Conservation (phyloP, 2,888 invertebrate genomes). For the Polyommatus icarus region DNA sequence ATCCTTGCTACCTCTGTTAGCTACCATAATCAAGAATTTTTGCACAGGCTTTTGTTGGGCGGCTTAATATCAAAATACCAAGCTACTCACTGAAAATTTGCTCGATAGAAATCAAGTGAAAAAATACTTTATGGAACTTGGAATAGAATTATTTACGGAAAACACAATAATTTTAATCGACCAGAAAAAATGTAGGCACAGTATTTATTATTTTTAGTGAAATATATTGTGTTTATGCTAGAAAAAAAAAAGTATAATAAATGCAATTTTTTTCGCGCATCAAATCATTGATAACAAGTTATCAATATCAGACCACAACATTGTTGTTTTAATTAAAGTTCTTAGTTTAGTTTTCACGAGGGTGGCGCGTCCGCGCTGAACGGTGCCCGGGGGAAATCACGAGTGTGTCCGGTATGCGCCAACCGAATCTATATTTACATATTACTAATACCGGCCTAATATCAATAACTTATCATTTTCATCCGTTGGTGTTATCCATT, state of each 20-base stretch:
- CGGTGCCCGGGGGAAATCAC: slow-evolving; percentile 69
- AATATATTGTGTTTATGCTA: background rate
- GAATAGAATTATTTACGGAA: no score
- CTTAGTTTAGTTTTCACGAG: slow-evolving; percentile 33
- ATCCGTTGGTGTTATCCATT: background rate
- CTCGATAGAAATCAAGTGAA: no score
- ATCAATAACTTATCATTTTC: slow-evolving; percentile 29
- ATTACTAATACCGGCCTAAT: slow-evolving; percentile 27
- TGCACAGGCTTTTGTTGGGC: no score
- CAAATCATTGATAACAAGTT: background rate
- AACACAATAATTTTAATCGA: no score
- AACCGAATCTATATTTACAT: slow-evolving; percentile 39
- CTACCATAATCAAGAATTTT: no score
- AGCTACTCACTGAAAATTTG: no score
- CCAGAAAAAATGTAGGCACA: no score
- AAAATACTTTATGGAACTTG: no score
- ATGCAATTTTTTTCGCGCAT: background rate
- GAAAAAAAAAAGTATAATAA: no score
- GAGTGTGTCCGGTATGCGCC: slow-evolving; percentile 43
- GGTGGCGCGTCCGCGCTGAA: slow-evolving; percentile 47
- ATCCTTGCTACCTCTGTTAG: no score
- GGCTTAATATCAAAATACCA: no score
- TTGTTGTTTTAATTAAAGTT: slow-evolving; percentile 34
- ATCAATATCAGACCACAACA: slow-evolving; percentile 2
- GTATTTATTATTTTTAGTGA: no score